These are phyloP conservation scores for Acrossocheilus fasciatus DNA, from an alignment of 2,797 vertebrate genomes.

Conservation along the genomic window DNA sequence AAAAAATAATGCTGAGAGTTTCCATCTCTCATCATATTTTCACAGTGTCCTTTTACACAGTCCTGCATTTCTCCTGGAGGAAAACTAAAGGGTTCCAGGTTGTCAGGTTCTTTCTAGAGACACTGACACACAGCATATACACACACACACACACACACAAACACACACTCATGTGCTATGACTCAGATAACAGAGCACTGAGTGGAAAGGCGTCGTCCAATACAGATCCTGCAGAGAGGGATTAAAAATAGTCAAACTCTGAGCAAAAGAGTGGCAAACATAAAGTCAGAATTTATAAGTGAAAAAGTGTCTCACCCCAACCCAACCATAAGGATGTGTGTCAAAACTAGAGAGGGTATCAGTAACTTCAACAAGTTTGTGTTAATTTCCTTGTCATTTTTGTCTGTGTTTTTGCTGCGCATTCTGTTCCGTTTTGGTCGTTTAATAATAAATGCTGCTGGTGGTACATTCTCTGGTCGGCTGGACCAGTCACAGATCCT, in stretches of 20 bases:
- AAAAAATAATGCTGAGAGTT: constrained; percentile 6
- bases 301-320: constrained; percentile 29
- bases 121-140: constrained; percentile 28
- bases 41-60: constrained; percentile 18
- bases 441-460: constrained; percentile 64
- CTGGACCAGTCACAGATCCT: constrained; percentile 87
- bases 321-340: constrained; percentile 46
- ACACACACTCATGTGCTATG: constrained; percentile 14
- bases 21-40: constrained; percentile 8
- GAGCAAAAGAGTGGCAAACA: not conserved
- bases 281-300: not conserved
- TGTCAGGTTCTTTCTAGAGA: constrained; percentile 24
- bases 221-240: constrained; percentile 41
- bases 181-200: constrained; percentile 47
- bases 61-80: not conserved
- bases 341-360: constrained; percentile 34
- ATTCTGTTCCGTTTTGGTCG: constrained; percentile 21
- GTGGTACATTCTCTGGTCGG: constrained; percentile 81
- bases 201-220: constrained; percentile 38
- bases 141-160: not conserved
- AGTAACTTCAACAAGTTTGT: constrained; percentile 37
- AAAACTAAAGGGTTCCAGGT: constrained; percentile 17
- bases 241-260: constrained; percentile 1
- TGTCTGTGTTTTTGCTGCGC: not conserved
- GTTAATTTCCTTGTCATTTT: constrained; percentile 28